Base-by-base conservation (phyloP, 2,888 invertebrate species). In the Metopia argyrocephala region DNA sequence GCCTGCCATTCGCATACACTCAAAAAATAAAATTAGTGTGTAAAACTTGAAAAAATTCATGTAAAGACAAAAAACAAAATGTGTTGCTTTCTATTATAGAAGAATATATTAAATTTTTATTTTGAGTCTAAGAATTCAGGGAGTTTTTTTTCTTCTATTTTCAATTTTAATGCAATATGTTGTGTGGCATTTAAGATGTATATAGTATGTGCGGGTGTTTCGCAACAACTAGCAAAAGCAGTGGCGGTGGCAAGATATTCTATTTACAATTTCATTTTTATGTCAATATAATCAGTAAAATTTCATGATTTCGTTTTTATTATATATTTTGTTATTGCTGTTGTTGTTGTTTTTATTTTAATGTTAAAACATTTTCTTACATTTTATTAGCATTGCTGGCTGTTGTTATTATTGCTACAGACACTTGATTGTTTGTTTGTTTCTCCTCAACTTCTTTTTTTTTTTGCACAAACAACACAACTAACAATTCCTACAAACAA, bases 201-300 rank as follows among this genome's bases (percentile, higher is more conserved):
- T 50, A 46, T 45, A 38, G n/a, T n/a, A n/a, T n/a, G n/a, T n/a
- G n/a, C 21, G 52, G 21, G 4, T 52, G 20, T n/a, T n/a, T 45
- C n/a, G 48, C 38, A 18, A 21, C 18, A 6, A n/a, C n/a, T n/a
- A n/a, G n/a, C n/a, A n/a, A n/a, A n/a, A n/a, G 5, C 23, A 27
- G 25, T 4, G n/a, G 27, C 48, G 50, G 52, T 9, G 50, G 15
- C 18, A 31, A n/a, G 50, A 46, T 62, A 38, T n/a, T 52, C n/a
- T 54, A 59, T 61, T 69, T 56, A 25, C 38, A 61, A 75, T 66
- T 70, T 27, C 45, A 31, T 38, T 59, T 65, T 64, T 69, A 59
- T 66, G 31, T 66, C 59, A 76, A 71, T 61, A 61, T 66, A 78
- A 69, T 69, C 73, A 73, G 52, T 65, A 66, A 20, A 45, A 59